Base-by-base conservation (phyloP, 2,888 invertebrate genomes). In the Heliconius ethilla region DNA sequence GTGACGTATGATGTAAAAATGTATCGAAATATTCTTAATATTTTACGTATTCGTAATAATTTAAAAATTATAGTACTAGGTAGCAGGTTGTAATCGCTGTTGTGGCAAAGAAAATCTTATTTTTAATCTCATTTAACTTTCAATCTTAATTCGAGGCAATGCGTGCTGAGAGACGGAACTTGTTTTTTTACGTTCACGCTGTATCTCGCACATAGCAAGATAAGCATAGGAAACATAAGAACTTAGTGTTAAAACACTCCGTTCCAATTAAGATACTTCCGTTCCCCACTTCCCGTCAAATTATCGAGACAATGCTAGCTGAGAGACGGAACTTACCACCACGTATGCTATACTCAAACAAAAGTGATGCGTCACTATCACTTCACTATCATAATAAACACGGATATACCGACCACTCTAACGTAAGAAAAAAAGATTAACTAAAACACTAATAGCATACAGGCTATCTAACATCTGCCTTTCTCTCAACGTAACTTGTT, bases 401-500 rank as follows among this genome's bases (percentile, higher is more conserved):
- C 55, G 55, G 70, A 72, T 72, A 13, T 59, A n/a, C 10, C 11
- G 33, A n/a, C 55, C n/a, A 33, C n/a, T 29, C 11, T 13, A 55
- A 55, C n/a, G 55, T 29, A 13, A 33, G 15, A 70, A 72, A 55
- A 72, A 59, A 33, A n/a, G n/a, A 59, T 37, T 18, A n/a, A 37
- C 25, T 63, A 18, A 40, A 63, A 15, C 25, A 74, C 63, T 63
- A 74, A 63, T 63, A 45, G 27, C 63, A 59, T 40, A 59, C 62
- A 51, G 67, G 51, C 25, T 70, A 70, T 62, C 63, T 33, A 66
- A 73, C 63, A 70, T 55, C 70, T 76, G 27, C 67, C 77, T 77
- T 75, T 72, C 74, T 67, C 79, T 72, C 29, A 74, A 63, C 63
- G 74, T 72, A 65, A 74, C 74, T 74, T 65, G 74, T 74, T 74